Base-by-base conservation (phyloP, 2,888 invertebrate genomes). In the Chymomyza amoena region DNA sequence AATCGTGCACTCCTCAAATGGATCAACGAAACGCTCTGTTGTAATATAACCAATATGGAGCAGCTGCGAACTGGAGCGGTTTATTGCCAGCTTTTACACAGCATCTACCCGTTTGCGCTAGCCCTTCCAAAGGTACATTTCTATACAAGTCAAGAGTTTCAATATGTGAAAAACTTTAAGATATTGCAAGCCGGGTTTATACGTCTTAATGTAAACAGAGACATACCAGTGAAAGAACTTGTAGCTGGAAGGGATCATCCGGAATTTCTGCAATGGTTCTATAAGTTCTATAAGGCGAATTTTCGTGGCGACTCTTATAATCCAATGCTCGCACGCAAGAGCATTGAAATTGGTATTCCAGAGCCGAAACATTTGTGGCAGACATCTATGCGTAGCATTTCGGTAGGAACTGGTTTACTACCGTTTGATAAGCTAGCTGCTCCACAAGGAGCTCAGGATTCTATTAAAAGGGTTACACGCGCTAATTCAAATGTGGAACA, bases 101-200 rank as follows among this genome's bases (percentile, higher is more conserved):
- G 36, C 60, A 9, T 60, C 39, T 60, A 39, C 6, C 60, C 60
- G 9, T 7, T 5, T 5, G 16, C 36, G 28, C 0, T 60, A 4
- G n/a, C 32, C 32, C 2, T 60, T 5, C 15, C 39, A 10, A 60
- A 36, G 16, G 60, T 60, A 32, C 32, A 32, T 6, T 36, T 60
- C n/a, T 28, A 1, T 3, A 36, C n/a, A 15, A 15, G 32, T 28
- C 6, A 39, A 6, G 60, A 60, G 15, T 32, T 32, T n/a, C 4
- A 60, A 39, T 32, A 36, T 60, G 32, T 60, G 1, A n/a, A 36
- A n/a, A 60, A 60, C 36, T 60, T 36, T 32, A 60, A 60, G 60
- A 3, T 60, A 28, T 32, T 60, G n/a, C 60, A 60, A 16, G 16
- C 36, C n/a, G 32, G 32, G 5, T 60, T 60, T 36, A 9, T 6